Evolutionary conservation across 2,113 vertebrate species (phyloP).

Genomic region (Typhlomys cinereus): DNA sequence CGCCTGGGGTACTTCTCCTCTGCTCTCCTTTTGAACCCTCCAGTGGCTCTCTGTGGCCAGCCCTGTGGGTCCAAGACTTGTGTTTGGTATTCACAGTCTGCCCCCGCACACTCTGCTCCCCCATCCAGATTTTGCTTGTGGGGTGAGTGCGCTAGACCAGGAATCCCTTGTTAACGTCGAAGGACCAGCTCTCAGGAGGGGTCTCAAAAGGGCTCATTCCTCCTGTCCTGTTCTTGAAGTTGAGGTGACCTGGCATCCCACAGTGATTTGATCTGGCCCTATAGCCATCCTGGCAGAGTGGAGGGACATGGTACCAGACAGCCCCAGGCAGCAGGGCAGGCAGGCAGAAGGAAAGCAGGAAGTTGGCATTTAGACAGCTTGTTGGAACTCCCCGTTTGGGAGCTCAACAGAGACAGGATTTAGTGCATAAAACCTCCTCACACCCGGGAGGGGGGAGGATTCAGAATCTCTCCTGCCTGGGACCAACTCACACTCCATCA

Average conservation of each 20-base stretch:
- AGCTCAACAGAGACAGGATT: neutral
- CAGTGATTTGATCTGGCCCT: neutral
- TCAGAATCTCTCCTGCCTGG: neutral
- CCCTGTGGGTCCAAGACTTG: neutral
- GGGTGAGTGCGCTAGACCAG: neutral
- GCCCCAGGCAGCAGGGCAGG: neutral
- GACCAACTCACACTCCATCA: no score
- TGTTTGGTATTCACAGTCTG: neutral
- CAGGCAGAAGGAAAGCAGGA: neutral
- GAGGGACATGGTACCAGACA: neutral
- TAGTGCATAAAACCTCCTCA: neutral
- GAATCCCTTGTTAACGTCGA: neutral
- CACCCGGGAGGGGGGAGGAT: neutral
- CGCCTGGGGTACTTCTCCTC: constrained; percentile 44
- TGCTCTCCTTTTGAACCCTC: neutral
- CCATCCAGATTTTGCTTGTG: neutral
- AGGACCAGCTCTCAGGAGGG: neutral
- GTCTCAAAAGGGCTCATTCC: neutral
- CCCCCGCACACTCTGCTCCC: neutral
- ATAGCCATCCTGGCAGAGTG: neutral
- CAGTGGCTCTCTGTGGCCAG: neutral
- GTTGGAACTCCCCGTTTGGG: neutral
- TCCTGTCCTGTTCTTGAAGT: neutral
- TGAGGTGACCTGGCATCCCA: neutral
- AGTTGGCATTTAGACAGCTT: neutral